Conservation (phyloP, 2,797 vertebrate genomes). For the Pseudocheirus occidentalis region DNA sequence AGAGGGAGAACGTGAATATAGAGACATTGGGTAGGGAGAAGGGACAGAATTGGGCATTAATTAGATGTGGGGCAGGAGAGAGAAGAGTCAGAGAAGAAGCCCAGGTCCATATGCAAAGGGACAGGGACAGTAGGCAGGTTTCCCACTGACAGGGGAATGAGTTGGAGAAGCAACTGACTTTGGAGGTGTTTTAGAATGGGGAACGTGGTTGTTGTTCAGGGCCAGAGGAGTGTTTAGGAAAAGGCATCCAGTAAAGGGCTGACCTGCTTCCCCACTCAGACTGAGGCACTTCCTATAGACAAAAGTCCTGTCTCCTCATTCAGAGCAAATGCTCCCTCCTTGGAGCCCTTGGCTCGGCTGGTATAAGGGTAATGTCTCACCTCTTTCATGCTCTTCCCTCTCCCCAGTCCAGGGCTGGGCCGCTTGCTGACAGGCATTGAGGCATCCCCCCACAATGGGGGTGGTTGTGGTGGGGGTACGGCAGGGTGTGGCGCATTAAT, state of each 20-base stretch:
- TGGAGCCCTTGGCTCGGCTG: not conserved
- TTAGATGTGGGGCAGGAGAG: not conserved
- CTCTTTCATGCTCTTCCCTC: not conserved
- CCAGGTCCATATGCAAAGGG: not conserved
- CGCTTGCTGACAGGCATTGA: not conserved
- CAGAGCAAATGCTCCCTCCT: not conserved
- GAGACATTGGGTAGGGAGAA: not conserved
- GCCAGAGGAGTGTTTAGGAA: not conserved
- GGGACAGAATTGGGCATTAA: not conserved
- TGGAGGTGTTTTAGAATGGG: not conserved
- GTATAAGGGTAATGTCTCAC: not conserved
- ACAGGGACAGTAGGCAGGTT: not conserved
- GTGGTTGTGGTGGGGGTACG: too few species aligned
- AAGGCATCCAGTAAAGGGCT: not conserved
- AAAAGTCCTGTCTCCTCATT: not conserved
- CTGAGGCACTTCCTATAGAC: not conserved
- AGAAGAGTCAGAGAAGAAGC: not conserved
- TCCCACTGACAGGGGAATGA: not conserved
- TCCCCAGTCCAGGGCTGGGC: not conserved
- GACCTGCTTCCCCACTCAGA: not conserved
- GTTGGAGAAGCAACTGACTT: not conserved
- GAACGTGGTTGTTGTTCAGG: not conserved
- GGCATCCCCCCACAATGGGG: not conserved
- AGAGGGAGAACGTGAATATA: not conserved
- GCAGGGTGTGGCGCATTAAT: not conserved